These are phyloP conservation scores for Xestia sexstrigata DNA, from an alignment of 2,888 invertebrate genomes.

Conservation along the genomic window DNA sequence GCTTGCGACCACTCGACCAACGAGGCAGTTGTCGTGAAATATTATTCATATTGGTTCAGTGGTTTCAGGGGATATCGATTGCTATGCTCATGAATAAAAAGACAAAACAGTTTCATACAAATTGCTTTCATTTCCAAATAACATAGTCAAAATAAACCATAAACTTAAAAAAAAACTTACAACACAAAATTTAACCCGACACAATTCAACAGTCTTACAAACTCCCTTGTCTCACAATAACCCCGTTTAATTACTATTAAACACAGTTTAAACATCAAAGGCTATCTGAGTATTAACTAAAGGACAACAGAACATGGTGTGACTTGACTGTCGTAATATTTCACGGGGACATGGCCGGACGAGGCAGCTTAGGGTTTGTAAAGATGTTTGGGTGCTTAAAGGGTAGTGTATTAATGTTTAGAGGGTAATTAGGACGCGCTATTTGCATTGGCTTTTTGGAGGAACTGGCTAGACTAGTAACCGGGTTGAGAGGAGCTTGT, in stretches of 20 bases:
- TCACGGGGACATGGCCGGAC: conserved; percentile 24
- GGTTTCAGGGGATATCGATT: neutral
- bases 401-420: neutral
- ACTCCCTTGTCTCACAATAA: conserved; percentile 21
- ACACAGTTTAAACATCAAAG: conserved; percentile 53
- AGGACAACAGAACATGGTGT: conserved; percentile 32
- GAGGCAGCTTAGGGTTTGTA: conserved; percentile 22
- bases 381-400: conserved; percentile 13
- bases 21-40: neutral
- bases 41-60: neutral
- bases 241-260: conserved; percentile 40
- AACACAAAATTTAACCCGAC: neutral
- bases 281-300: conserved; percentile 51
- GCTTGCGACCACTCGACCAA: too few relatives aligned
- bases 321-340: conserved; percentile 43
- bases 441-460: too few relatives aligned
- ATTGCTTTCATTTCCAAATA: too few relatives aligned
- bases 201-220: conserved; percentile 26
- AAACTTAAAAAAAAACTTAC: neutral
- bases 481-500: too few relatives aligned
- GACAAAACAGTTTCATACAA: neutral
- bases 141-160: too few relatives aligned
- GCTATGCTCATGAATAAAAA: neutral
- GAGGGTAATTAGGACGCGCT: neutral
- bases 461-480: neutral